phyloP scores from a whole-genome alignment of 2,113 vertebrate genomes.

The Periophthalmus modestus region DNA sequence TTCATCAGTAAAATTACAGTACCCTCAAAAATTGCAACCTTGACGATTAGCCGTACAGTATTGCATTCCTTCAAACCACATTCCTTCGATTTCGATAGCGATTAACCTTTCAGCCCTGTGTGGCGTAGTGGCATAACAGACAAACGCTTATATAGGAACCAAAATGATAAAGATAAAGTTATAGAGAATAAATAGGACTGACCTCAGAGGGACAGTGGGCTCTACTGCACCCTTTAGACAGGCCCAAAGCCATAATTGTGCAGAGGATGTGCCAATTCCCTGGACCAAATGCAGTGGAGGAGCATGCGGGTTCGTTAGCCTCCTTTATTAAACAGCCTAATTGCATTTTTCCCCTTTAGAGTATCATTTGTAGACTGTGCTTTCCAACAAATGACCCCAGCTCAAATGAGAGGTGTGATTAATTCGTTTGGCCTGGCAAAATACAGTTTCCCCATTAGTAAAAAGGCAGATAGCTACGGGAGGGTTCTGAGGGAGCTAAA shows the following conservation, averaged over 20 bases:
- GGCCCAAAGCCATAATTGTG: constrained; percentile 58
- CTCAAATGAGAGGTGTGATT: constrained; percentile 65
- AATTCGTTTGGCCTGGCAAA: constrained; percentile 62
- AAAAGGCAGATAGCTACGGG: constrained; percentile 12
- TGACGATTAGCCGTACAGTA: too few species aligned
- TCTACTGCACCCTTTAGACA: constrained; percentile 27
- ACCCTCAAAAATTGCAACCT: too few species aligned
- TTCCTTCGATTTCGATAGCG: too few species aligned
- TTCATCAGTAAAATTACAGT: too few species aligned
- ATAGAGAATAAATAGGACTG: constrained; percentile 27
- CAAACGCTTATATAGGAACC: neutral
- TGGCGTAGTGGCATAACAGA: too few species aligned
- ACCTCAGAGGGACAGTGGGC: constrained; percentile 47
- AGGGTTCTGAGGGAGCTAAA: constrained; percentile 18
- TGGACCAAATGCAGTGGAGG: constrained; percentile 34
- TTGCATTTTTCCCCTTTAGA: constrained; percentile 70
- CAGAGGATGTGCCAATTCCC: constrained; percentile 55
- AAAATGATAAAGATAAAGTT: constrained; percentile 5
- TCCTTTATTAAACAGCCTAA: constrained; percentile 74
- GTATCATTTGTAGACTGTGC: constrained; percentile 66
- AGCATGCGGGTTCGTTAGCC: constrained; percentile 49
- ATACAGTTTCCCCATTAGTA: constrained; percentile 50
- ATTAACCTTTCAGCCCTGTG: too few species aligned
- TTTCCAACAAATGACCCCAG: constrained; percentile 68
- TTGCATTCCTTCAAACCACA: too few species aligned